Evolutionary conservation across 2,888 invertebrate genomes (phyloP).

Genomic region (Amitus sp.): DNA sequence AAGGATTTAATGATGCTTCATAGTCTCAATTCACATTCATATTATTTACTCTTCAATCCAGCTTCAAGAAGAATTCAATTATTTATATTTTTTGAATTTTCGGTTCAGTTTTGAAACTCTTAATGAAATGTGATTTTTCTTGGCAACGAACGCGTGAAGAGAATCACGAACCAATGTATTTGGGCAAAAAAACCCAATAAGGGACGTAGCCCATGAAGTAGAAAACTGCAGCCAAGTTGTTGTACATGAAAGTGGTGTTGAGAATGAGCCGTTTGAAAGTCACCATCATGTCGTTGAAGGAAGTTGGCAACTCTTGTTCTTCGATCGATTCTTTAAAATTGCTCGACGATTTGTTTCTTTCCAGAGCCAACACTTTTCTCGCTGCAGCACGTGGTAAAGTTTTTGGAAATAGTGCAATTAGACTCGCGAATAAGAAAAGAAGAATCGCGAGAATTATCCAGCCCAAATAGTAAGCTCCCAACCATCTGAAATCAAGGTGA

Average conservation of each 20-base stretch:
- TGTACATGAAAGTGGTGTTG: slow-evolving; percentile 77
- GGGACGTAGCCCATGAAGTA: slow-evolving; percentile 79
- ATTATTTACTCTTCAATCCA: too few species aligned
- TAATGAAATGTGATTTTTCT: too few species aligned
- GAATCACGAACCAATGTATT: too few species aligned
- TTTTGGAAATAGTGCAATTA: slow-evolving; percentile 76
- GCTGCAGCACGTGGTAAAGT: slow-evolving; percentile 75
- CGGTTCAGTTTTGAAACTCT: too few species aligned
- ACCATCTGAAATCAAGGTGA: slow-evolving; percentile 70
- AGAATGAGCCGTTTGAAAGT: slow-evolving; percentile 73
- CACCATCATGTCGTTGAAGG: slow-evolving; percentile 70
- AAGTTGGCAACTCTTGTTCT: slow-evolving; percentile 54
- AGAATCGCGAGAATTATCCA: slow-evolving; percentile 74
- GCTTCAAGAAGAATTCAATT: too few species aligned
- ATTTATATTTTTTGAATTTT: too few species aligned
- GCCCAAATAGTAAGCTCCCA: slow-evolving; percentile 87
- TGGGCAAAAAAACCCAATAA: slow-evolving; percentile 84
- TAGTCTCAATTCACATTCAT: too few species aligned
- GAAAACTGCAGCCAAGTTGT: slow-evolving; percentile 78
- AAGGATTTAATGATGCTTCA: too few species aligned
- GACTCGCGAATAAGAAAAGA: slow-evolving; percentile 70
- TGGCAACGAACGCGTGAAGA: too few species aligned
- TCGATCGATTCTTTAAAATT: slow-evolving; percentile 47
- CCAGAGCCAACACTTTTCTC: slow-evolving; percentile 65
- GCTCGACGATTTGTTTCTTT: slow-evolving; percentile 55